Percentiles rank a stretch among this genome's conserved stretches.
phyloP scores from a whole-genome alignment of 1,140 invertebrate species.

The Lordiphosa collinella region DNA sequence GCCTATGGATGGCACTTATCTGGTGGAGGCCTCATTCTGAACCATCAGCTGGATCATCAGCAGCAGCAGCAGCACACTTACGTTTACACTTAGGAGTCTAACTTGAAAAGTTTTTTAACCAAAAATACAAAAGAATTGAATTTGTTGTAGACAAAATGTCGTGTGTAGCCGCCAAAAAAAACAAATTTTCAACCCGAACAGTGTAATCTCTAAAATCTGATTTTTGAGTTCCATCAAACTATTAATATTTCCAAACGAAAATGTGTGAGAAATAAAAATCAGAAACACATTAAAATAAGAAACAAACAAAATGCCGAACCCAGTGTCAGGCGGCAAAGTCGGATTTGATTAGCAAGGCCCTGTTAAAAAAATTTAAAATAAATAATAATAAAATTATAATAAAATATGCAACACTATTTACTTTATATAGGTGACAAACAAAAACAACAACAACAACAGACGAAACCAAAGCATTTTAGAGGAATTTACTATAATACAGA shows the following conservation, averaged over 20 bases:
- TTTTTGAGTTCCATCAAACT: constrained; percentile 62
- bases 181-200: constrained; percentile 14
- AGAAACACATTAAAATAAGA: constrained; percentile 37
- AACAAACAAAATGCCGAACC: constrained; percentile 37
- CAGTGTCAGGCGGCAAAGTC: constrained; percentile 51
- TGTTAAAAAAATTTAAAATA: constrained; percentile 53
- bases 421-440: constrained; percentile 72
- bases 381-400: constrained; percentile 44
- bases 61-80: constrained; percentile 37
- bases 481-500: constrained; percentile 64
- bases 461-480: constrained; percentile 73
- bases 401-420: constrained; percentile 70
- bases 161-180: constrained; percentile 34
- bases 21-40: constrained; percentile 89
- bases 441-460: constrained; percentile 45
- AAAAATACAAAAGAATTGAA: constrained; percentile 40
- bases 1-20: constrained; percentile 89
- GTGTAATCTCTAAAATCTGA: constrained; percentile 67
- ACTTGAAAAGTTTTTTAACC: constrained; percentile 74
- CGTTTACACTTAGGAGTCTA: constrained; percentile 58
- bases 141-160: constrained; percentile 56
- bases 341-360: constrained; percentile 67
- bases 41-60: constrained; percentile 16
- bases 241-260: constrained; percentile 43
- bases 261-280: constrained; percentile 46